These are phyloP conservation scores for Suricata suricatta DNA, from an alignment of 2,113 vertebrate species.

Conservation along the genomic window DNA sequence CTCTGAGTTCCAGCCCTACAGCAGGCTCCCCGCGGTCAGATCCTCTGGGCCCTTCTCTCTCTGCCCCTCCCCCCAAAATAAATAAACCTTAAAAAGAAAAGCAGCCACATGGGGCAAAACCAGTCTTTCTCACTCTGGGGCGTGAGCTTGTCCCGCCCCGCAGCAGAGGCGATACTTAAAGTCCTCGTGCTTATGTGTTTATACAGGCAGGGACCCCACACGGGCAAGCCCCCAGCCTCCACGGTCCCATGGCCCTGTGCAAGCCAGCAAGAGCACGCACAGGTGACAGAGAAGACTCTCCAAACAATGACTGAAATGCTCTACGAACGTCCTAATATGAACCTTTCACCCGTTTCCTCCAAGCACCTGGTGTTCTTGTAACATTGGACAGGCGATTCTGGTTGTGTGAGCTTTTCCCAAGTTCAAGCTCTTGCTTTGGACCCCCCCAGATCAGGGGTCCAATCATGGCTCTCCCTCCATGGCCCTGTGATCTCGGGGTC, in stretches of 20 bases:
- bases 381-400: not conserved
- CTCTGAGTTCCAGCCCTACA: too few species aligned
- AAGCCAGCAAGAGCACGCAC: not conserved
- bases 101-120: not conserved
- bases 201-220: too few species aligned
- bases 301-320: not conserved
- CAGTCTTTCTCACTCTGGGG: not conserved
- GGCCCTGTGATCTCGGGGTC: not conserved
- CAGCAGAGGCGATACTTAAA: not conserved
- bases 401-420: not conserved
- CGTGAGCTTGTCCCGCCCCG: not conserved
- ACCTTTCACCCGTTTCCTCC: fast-evolving
- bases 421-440: not conserved
- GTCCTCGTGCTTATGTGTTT: not conserved
- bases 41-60: too few species aligned
- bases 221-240: fast-evolving
- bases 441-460: not conserved
- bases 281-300: not conserved
- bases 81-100: too few species aligned
- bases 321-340: not conserved
- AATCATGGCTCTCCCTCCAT: not conserved
- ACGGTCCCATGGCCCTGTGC: fast-evolving
- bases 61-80: too few species aligned
- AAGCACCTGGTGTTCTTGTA: not conserved
- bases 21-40: too few species aligned